Percentiles rank a stretch among this genome's conserved stretches.
Conservation (phyloP, 2,888 invertebrate genomes). For the Chrysodeixis includens region DNA sequence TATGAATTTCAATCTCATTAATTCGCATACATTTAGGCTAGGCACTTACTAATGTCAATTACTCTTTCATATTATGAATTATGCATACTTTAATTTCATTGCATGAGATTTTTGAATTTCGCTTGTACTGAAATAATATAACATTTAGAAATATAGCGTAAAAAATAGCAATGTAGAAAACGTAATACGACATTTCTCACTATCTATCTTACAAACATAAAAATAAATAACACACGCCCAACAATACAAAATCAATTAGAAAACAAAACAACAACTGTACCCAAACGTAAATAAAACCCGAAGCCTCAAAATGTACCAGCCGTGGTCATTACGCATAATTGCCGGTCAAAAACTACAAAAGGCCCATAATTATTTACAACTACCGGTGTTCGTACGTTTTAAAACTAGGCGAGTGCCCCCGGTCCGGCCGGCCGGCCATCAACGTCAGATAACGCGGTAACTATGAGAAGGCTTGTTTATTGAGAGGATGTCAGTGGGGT, state of each 20-base stretch:
- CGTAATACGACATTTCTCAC: too few species aligned
- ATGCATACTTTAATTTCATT: too few species aligned
- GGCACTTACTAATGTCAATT: too few species aligned
- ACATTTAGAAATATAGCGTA: background rate
- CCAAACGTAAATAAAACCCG: conserved; percentile 45
- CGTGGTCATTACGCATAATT: conserved; percentile 63
- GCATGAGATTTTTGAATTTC: too few species aligned
- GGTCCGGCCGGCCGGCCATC: conserved; percentile 66
- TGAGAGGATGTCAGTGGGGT: conserved; percentile 75
- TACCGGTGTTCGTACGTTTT: conserved; percentile 71
- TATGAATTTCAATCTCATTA: too few species aligned
- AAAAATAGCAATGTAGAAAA: too few species aligned
- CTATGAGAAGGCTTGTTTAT: conserved; percentile 86
- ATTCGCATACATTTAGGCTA: too few species aligned
- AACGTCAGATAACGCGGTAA: conserved; percentile 79
- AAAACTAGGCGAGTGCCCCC: conserved; percentile 71
- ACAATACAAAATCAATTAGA: conserved; percentile 49
- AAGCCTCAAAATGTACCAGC: conserved; percentile 50
- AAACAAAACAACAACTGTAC: conserved; percentile 53
- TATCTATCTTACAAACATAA: conserved; percentile 22
- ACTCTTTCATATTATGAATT: too few species aligned
- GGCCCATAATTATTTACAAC: conserved; percentile 81
- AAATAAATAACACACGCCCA: conserved; percentile 45
- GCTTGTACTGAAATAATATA: too few species aligned
- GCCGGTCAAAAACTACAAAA: conserved; percentile 63